Base-by-base conservation (phyloP, 2,888 invertebrate genomes). In the Polietes domitor region DNA sequence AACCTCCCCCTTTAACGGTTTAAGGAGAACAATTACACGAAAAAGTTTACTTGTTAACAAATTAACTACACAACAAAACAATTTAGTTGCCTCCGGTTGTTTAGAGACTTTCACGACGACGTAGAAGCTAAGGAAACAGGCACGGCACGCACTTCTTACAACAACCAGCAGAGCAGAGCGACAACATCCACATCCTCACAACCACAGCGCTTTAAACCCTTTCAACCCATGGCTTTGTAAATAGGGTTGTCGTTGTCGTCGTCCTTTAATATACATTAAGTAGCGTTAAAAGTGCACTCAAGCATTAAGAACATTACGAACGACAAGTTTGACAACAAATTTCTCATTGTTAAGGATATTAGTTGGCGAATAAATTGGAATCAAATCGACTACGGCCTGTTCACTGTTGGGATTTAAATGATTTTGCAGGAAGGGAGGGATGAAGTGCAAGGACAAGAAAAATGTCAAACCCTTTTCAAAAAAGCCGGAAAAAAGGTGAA, bases 21-120 rank as follows among this genome's bases (percentile, higher is more conserved):
- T 41, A 43, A 43, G 4, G 15, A 24, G 17, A 12, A 68, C 68
- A 68, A 41, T 68, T 68, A 37, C n/a, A n/a, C 19, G 43, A 47
- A 76, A 82, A 87, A 86, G 77, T 87, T 88, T 73, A 79, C 88
- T 88, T 88, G 90, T 89, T 88, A 87, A 88, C 89, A 88, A 89
- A 88, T 89, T 89, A 88, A 87, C 87, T 87, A 87, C 84, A 85
- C 82, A 78, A 79, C 83, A 86, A 85, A 87, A 87, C 84, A 85
- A 86, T 87, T 87, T 87, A 83, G 84, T 73, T 78, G 81, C 84
- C 81, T 76, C 76, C 73, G 77, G 79, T 78, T 3, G 55, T 24
- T 37, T 15, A 50, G 15, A 70, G 26, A 19, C n/a, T n/a, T 65
- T 19, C 19, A 12, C 37, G 37, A 7, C 7, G 37, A 37, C 37